Percentiles rank a stretch among this genome's conserved stretches.
Conservation (phyloP, 1,140 invertebrate genomes). For the Theocolax elegans region DNA sequence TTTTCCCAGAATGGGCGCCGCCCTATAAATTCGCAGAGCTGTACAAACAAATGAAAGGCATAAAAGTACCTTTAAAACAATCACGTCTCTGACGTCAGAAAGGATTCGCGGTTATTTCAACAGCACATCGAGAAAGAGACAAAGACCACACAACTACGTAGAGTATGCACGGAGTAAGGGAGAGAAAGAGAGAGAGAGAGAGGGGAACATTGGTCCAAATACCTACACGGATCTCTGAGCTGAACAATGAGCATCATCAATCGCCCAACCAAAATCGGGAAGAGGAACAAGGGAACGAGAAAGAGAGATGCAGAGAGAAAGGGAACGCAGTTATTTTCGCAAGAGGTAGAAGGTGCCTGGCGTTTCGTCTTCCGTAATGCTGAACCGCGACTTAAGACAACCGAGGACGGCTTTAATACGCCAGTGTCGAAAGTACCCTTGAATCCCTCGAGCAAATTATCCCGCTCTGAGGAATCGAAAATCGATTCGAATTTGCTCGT, state of each 20-base stretch:
- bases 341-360: neutral
- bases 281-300: neutral
- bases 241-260: conserved; percentile 36
- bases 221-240: conserved; percentile 2
- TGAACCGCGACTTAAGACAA: conserved; percentile 26
- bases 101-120: conserved; percentile 27
- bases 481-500: conserved; percentile 10
- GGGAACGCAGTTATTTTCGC: neutral
- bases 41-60: conserved; percentile 12
- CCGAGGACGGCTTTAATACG: neutral
- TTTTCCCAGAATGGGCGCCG: no score
- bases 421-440: conserved; percentile 19
- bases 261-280: conserved; percentile 26
- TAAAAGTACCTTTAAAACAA: conserved; percentile 19
- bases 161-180: neutral
- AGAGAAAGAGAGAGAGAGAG: neutral
- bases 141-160: no score
- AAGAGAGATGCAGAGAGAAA: neutral
- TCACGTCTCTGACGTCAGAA: conserved; percentile 11
- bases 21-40: no score
- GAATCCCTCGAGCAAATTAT: conserved; percentile 24
- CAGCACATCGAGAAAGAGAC: neutral
- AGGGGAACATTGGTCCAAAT: conserved; percentile 20
- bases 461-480: conserved; percentile 34
- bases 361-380: conserved; percentile 32